Evolutionary conservation across 2,888 invertebrate genomes (phyloP).

Genomic region (Epinotia demarniana): DNA sequence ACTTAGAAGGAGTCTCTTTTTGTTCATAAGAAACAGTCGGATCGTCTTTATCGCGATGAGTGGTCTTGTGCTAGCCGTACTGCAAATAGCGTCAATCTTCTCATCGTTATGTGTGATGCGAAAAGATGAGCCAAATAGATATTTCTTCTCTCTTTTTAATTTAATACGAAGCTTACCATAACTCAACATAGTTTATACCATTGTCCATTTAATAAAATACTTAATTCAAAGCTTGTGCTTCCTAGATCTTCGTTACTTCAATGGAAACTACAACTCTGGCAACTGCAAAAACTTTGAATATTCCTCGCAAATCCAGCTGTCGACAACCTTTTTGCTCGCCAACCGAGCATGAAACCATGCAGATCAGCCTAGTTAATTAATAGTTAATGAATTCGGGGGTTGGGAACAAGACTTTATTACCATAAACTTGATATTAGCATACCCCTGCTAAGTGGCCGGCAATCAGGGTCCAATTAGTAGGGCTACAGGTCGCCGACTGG

Average conservation of each 20-base stretch:
- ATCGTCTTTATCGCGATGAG: too few species aligned
- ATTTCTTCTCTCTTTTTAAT: too few species aligned
- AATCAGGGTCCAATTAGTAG: constrained; percentile 28
- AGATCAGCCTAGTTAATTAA: constrained; percentile 38
- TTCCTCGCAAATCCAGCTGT: constrained; percentile 15
- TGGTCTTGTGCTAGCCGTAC: too few species aligned
- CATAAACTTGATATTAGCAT: constrained; percentile 41
- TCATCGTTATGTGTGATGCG: too few species aligned
- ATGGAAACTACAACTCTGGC: not conserved
- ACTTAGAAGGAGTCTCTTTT: too few species aligned
- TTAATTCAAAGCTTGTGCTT: not conserved
- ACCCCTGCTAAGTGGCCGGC: constrained; percentile 29
- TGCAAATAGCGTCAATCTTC: too few species aligned
- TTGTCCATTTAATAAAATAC: not conserved
- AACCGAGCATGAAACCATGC: constrained; percentile 22
- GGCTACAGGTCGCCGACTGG: constrained; percentile 34
- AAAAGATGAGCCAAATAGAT: too few species aligned
- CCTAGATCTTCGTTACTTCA: not conserved
- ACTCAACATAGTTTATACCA: not conserved
- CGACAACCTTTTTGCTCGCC: constrained; percentile 8
- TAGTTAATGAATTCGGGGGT: constrained; percentile 36
- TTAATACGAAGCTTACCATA: too few species aligned
- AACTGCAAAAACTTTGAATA: constrained; percentile 3
- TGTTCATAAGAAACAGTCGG: too few species aligned
- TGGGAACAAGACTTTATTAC: constrained; percentile 34